Conservation (phyloP, 2,113 vertebrate genomes). For the Danio rerio region DNA sequence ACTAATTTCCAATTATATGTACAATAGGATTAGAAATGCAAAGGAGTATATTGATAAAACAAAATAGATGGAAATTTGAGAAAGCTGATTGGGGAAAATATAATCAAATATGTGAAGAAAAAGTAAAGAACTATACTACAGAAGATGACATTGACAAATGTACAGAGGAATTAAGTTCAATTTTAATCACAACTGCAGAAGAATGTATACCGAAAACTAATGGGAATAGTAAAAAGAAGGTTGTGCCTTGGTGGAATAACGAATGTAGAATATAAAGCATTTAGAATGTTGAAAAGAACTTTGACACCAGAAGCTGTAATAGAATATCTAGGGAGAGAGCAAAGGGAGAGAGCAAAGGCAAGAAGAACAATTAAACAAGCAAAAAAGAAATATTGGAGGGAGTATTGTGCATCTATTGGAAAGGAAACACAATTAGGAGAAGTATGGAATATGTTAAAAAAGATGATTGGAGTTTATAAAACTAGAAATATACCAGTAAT, state of each 20-base stretch:
- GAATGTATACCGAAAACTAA: background rate
- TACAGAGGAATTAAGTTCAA: background rate
- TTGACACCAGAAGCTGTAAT: background rate
- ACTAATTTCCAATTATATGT: background rate
- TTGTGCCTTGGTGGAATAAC: background rate
- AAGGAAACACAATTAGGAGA: background rate
- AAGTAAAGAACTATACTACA: background rate
- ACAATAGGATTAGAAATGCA: background rate
- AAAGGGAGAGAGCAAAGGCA: background rate
- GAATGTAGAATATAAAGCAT: too few relatives aligned
- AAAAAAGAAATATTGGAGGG: background rate
- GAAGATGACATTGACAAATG: background rate
- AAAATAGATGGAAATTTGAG: background rate
- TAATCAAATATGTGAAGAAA: background rate
- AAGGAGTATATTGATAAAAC: background rate
- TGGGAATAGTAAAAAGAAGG: background rate
- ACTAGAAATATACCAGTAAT: background rate
- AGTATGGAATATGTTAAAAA: background rate
- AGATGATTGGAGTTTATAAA: background rate
- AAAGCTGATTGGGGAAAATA: background rate
- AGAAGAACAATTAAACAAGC: background rate
- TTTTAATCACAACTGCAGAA: background rate
- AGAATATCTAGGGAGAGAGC: too few relatives aligned
- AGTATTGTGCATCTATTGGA: background rate
- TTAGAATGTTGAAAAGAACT: background rate